A percentile compares a stretch with the other conserved stretches of the same genome.
Evolutionary conservation across 2,888 invertebrate genomes (phyloP).

Genomic region (Megamerina dolium): DNA sequence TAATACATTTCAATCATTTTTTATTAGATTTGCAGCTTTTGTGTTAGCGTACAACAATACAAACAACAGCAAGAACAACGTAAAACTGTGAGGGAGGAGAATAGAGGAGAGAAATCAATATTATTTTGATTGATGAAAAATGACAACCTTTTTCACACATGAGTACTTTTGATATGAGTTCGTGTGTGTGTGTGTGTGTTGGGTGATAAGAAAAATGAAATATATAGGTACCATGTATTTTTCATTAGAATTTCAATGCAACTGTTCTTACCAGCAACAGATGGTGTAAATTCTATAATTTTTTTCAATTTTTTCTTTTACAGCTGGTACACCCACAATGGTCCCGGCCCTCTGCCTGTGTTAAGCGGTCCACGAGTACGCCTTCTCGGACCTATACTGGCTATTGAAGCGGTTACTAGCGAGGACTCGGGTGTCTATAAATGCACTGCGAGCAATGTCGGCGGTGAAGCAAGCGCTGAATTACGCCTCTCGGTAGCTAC

Average conservation of each 20-base stretch:
- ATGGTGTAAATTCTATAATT: background rate
- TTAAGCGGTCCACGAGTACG: constrained; percentile 60
- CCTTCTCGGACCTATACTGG: constrained; percentile 62
- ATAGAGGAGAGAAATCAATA: constrained; percentile 9
- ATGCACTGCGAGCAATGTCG: constrained; percentile 63
- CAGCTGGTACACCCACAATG: constrained; percentile 66
- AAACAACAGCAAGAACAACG: too few species aligned
- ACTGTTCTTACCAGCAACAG: too few species aligned
- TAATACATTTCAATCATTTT: too few species aligned
- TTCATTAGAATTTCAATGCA: too few species aligned
- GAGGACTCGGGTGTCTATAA: constrained; percentile 65
- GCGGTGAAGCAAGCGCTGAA: constrained; percentile 66
- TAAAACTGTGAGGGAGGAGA: too few species aligned
- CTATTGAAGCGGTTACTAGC: constrained; percentile 64
- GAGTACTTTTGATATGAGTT: constrained; percentile 12
- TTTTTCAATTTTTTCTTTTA: constrained; percentile 20
- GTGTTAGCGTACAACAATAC: too few species aligned
- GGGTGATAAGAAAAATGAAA: too few species aligned
- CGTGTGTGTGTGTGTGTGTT: too few species aligned
- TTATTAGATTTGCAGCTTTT: too few species aligned
- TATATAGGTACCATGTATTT: too few species aligned
- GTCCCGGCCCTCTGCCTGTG: constrained; percentile 59
- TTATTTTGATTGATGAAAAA: constrained; percentile 15
- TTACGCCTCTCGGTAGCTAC: constrained; percentile 60
- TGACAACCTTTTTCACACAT: constrained; percentile 15